Evolutionary conservation across 64 coral and sea anemone genomes (phyloP).

Genomic region (Trachythela sp.): DNA sequence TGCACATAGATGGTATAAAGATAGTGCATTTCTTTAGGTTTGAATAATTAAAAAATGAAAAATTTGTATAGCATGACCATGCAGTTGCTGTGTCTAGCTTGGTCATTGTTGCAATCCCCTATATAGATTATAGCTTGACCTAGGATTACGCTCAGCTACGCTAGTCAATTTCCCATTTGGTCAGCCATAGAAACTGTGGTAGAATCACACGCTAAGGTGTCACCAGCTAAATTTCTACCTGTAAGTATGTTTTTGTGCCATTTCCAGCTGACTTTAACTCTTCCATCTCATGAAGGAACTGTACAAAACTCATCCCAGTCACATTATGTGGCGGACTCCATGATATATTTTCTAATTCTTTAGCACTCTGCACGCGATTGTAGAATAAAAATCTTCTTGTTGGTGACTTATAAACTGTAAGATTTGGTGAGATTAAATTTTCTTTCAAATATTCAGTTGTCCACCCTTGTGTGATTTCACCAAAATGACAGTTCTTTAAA

Average conservation of each 20-base stretch:
- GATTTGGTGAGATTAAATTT: not conserved
- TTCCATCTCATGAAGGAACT: not conserved
- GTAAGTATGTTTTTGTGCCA: constrained; percentile 8
- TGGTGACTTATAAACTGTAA: not conserved
- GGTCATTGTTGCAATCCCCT: too few relatives aligned
- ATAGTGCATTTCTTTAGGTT: too few relatives aligned
- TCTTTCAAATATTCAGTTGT: not conserved
- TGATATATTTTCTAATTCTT: not conserved
- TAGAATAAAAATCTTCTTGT: constrained; percentile 12
- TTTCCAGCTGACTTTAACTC: not conserved
- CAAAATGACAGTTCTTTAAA: constrained; percentile 18
- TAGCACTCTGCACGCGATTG: not conserved
- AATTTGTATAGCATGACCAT: too few relatives aligned
- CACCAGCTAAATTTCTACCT: too few relatives aligned
- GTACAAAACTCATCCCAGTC: not conserved
- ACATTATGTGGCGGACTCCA: constrained; percentile 6
- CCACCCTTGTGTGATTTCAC: not conserved
- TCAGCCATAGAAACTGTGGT: too few relatives aligned
- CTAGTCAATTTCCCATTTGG: too few relatives aligned
- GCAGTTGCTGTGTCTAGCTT: too few relatives aligned
- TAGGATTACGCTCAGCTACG: too few relatives aligned
- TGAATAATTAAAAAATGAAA: too few relatives aligned
- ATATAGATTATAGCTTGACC: too few relatives aligned
- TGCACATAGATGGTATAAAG: too few relatives aligned
- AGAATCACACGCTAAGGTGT: too few relatives aligned